These are phyloP conservation scores for Halichoerus grypus DNA, from an alignment of 2,113 vertebrate genomes.

Conservation along the genomic window DNA sequence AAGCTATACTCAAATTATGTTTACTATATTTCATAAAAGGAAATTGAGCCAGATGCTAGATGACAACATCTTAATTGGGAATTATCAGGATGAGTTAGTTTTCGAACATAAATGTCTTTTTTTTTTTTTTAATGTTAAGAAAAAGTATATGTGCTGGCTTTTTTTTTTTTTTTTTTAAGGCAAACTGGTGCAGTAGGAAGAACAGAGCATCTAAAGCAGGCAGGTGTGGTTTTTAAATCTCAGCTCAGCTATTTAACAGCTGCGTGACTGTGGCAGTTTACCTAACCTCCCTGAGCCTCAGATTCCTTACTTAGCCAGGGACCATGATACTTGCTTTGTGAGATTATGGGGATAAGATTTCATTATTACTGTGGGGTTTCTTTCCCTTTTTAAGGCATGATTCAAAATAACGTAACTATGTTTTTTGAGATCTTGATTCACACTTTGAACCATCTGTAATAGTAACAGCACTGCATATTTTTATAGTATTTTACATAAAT, in stretches of 20 bases:
- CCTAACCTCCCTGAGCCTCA: background rate
- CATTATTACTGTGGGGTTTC: background rate
- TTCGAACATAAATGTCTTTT: constrained; percentile 59
- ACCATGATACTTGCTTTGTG: background rate
- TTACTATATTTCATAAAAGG: constrained; percentile 76
- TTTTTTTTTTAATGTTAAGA: constrained; percentile 52
- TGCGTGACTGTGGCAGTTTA: background rate
- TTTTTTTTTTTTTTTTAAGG: background rate
- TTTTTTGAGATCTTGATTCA: background rate
- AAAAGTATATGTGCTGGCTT: constrained; percentile 10
- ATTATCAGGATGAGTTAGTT: constrained; percentile 73
- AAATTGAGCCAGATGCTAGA: constrained; percentile 57
- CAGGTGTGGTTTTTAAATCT: background rate
- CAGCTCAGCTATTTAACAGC: background rate
- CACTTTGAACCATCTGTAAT: background rate
- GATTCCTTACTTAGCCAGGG: background rate
- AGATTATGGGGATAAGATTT: background rate
- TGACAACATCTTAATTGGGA: constrained; percentile 74
- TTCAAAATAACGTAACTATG: background rate
- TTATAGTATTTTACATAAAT: background rate
- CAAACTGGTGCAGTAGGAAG: background rate
- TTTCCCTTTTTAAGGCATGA: background rate
- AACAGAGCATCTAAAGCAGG: background rate
- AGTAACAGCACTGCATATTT: background rate
- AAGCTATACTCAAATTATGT: constrained; percentile 72